Base-by-base conservation (phyloP, 2,888 invertebrate species). In the Andrena bucephala region DNA sequence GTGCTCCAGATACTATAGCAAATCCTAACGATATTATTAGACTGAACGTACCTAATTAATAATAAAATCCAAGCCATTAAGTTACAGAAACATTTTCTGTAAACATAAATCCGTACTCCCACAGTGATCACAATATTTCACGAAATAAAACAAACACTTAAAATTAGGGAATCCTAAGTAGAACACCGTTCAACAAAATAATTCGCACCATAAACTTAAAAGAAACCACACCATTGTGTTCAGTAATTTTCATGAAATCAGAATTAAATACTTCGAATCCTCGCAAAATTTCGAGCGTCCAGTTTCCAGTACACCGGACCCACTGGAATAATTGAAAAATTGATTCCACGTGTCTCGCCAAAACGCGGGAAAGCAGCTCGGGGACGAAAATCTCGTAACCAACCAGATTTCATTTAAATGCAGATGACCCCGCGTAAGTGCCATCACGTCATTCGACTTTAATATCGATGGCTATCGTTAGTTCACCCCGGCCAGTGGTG, bases 401-500 rank as follows among this genome's bases (percentile, higher is more conserved):
- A 80, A 73, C 70, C 78, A 77, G 89, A 87, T 92, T 92, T 92
- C 91, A 92, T 92, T 92, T 92, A 92, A 91, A 92, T 92, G 92
- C 89, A 92, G 91, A 92, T 92, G 88, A 89, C 83, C 84, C 67
- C 74, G 81, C 84, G 85, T 85, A 87, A 89, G 87, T 84, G 86
- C 74, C 84, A 77, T 87, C 85, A 87, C 86, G 82, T 89, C 87
- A 89, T 89, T 91, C 81, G 84, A 85, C 87, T 91, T 89, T 89
- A 91, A 90, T 91, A 91, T 91, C 91, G 90, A 91, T 92, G 89
- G 91, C 88, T 90, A 90, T 90, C 88, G 89, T 91, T 91, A 91
- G 87, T 80, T 81, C 66, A 52, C 77, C 59, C 68, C 63, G 24
- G 52, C 42, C 63, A 66, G 36, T 36, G 27, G 62, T 36, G 57